Evolutionary conservation across 2,113 vertebrate species (phyloP).

Genomic region (Antechinus stuartii): DNA sequence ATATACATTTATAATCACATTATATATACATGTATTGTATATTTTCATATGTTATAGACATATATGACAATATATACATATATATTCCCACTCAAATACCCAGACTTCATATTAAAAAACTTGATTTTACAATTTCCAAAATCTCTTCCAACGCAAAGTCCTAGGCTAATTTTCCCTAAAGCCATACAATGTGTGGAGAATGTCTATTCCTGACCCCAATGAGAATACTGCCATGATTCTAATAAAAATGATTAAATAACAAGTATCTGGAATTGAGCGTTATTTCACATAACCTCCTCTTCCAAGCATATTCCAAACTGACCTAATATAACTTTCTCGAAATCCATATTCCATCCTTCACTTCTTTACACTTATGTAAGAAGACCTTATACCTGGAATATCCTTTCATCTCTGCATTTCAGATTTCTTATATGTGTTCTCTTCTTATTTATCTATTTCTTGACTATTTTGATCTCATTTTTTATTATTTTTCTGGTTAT

Average conservation of each 20-base stretch:
- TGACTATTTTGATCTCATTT: not conserved
- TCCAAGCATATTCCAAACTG: not conserved
- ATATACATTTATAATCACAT: too few relatives aligned
- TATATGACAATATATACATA: too few relatives aligned
- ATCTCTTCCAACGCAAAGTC: not conserved
- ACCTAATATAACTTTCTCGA: not conserved
- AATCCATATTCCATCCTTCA: not conserved
- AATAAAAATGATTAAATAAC: not conserved
- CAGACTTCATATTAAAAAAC: not conserved
- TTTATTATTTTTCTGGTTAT: too few relatives aligned
- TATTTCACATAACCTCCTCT: not conserved
- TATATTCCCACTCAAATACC: too few relatives aligned
- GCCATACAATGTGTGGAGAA: not conserved
- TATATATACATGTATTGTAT: too few relatives aligned
- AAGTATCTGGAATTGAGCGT: not conserved
- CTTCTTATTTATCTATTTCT: not conserved
- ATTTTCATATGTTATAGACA: too few relatives aligned
- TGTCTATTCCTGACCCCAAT: not conserved
- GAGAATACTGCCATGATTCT: not conserved
- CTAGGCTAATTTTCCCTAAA: too few relatives aligned
- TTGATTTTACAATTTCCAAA: not conserved
- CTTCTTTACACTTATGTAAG: not conserved
- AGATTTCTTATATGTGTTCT: not conserved
- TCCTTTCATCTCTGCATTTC: not conserved
- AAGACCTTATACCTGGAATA: not conserved